Conservation (phyloP, 2,888 invertebrate species). For the Heliothis peltigera region DNA sequence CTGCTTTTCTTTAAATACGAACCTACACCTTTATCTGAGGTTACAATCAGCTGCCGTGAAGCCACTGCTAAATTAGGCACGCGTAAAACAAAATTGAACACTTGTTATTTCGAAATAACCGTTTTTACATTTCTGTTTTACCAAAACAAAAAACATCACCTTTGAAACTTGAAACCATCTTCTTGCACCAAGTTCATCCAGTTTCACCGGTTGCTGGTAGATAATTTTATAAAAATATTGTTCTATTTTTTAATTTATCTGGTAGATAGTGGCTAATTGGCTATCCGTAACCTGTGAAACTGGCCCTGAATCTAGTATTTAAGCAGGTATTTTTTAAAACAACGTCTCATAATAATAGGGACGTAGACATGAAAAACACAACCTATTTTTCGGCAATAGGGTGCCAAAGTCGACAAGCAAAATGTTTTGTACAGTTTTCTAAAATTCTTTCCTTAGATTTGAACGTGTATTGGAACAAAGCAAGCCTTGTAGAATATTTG, state of each 20-base stretch:
- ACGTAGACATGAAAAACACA: no score
- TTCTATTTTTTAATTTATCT: no score
- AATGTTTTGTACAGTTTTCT: constrained; percentile 8
- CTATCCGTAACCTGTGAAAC: no score
- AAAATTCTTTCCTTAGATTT: constrained; percentile 15
- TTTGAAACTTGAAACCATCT: no score
- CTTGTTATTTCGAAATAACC: constrained; percentile 28
- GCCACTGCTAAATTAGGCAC: constrained; percentile 45
- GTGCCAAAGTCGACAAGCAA: neutral
- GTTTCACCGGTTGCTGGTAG: no score
- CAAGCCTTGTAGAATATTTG: constrained; percentile 1
- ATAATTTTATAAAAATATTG: no score
- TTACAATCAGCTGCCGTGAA: constrained; percentile 44
- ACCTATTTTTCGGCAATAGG: no score
- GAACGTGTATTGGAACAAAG: neutral
- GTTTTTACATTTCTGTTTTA: constrained; percentile 2
- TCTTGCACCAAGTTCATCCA: no score
- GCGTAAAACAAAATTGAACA: constrained; percentile 37
- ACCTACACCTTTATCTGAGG: constrained; percentile 43
- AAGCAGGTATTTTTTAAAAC: no score
- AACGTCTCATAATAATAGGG: no score
- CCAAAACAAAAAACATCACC: neutral
- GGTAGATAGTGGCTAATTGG: no score
- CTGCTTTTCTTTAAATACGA: constrained; percentile 54
- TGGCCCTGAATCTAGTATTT: no score